Evolutionary conservation across 2,113 vertebrate species (phyloP), one percentile per base, ranked within the genome.

Genomic region (Diglossa brunneiventris): DNA sequence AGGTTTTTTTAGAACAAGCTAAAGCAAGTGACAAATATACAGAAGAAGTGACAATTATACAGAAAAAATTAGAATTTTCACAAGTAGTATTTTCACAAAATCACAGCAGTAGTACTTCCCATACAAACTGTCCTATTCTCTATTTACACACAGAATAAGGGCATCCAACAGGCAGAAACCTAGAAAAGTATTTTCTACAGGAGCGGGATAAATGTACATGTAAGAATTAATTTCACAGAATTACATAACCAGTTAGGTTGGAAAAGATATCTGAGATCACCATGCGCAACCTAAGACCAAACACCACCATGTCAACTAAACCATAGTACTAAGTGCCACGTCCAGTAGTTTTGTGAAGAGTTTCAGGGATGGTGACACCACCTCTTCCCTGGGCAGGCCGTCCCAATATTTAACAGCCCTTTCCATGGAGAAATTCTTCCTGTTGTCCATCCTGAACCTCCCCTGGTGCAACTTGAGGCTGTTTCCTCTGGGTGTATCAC

Each of bases 181-280:
- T 5, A 50, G 8, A 55, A 35, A 66, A 46, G 3, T 21, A 2
- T 11, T 78, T 44, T 35, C 14, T 8, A 33, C 17, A 20, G 15
- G 2, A 69, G 2, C 0, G 6, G 15, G 4, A 39, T 3, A 13
- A 42, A 24, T 10, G 12, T 1, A 22, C 6, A 2, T 1, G 4
- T n/a, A 30, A 8, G 9, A 37, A 41, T 3, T 15, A 9, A 9
- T 8, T 69, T 56, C 22, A 83, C 8, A 28, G 26, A 90, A 31
- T 15, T 31, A 31, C 3, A 53, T 6, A 21, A 31, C 8, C 17
- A 47, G 26, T 27, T 31, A 35, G 17, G 21, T 16, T 76, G n/a
- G 17, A 90, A 62, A 89, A 76, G 35, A 35, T 10, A 9, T 53
- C 55, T 31, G 30, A 89, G 9, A 55, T 35, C 9, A 39, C 10